Evolutionary conservation across 2,797 vertebrate species (phyloP), one percentile per base, ranked within the genome.

Genomic region (Myotis pilosus): DNA sequence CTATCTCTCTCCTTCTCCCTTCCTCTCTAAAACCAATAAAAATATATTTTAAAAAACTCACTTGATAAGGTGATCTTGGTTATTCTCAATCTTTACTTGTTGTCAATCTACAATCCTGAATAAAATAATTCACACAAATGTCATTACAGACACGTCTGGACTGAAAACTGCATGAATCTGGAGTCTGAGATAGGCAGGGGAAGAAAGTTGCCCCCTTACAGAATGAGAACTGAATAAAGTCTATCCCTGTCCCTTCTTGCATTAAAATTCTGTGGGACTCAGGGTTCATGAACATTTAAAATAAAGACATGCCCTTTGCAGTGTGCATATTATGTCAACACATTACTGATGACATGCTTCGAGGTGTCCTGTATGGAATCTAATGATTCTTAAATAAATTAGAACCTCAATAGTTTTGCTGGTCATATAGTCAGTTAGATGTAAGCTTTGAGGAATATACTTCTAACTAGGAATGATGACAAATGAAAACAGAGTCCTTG

Each of bases 401-500:
- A 93, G 44, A 92, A 90, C 94, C 66, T 72, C 82, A 93, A 38
- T 66, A 55, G 53, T 82, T 92, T 83, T 71, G 20, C 3, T 89
- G 92, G 51, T 84, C 49, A 87, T 28, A 8, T 25, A 92, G 28
- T 94, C 64, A 85, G 72, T 96, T 76, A 92, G 64, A 68, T 51
- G 78, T 82, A 92, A 78, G 57, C 64, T 89, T 92, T 87, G 53
- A 95, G 79, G 30, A 93, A 90, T 62, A 57, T 28, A 74, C 36
- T 83, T 95, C n/a, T 51, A 95, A 83, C n/a, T 66, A 95, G 47
- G 87, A 93, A 94, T 76, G 94, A 92, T 72, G 90, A 91, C 4
- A 83, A 93, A 33, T 66, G 38, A 86, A 33, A 94, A 96, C 33
- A 75, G 68, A 79, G n/a, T 95, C 55, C 49, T 92, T 80, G 33